Evolutionary conservation across 2,797 vertebrate genomes (phyloP), one percentile per base, ranked within the genome.

Genomic region (Sparidentex hasta): DNA sequence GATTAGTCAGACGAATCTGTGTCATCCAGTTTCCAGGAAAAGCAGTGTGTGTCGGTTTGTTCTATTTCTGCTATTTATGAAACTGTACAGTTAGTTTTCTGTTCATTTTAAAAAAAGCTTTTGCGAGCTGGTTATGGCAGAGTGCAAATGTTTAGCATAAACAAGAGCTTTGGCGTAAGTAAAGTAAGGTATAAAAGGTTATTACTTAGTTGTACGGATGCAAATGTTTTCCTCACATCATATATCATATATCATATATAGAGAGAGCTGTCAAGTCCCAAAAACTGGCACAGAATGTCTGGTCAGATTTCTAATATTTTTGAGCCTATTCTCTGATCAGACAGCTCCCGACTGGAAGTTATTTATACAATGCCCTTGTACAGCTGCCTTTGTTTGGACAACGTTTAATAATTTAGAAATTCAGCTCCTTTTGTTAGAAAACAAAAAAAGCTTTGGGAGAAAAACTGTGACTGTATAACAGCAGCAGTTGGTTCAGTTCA

Each of bases 1-100:
- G 47, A 81, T 82, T 65, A 78, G 55, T 85, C 76, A 81, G 64
- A 50, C 29, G 29, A 57, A 74, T 62, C 11, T 65, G 23, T 76
- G 23, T 76, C 58, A 85, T 25, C n/a, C n/a, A 61, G 17, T 29
- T 18, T 46, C 58, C 3, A 44, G 20, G 11, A 58, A 2, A 27
- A n/a, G 16, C 33, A 27, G 18, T 51, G 20, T 12, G 27, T 52
- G 59, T 17, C 44, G 27, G 17, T 27, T 27, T 57, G 44, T 13
- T 46, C 62, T 44, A 33, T 57, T 80, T 48, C 58, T 41, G 46
- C 25, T 62, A 5, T 33, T 61, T 56, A 38, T 65, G 33, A 55
- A 38, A 66, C 14, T 57, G 46, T 70, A 21, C 11, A 17, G 9
- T 50, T 20, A 1, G 18, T 23, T 63, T 27, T 54, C 55, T 14